These are phyloP conservation scores for Dreissena rostriformis DNA, from an alignment of 1,140 invertebrate species.

Conservation along the genomic window DNA sequence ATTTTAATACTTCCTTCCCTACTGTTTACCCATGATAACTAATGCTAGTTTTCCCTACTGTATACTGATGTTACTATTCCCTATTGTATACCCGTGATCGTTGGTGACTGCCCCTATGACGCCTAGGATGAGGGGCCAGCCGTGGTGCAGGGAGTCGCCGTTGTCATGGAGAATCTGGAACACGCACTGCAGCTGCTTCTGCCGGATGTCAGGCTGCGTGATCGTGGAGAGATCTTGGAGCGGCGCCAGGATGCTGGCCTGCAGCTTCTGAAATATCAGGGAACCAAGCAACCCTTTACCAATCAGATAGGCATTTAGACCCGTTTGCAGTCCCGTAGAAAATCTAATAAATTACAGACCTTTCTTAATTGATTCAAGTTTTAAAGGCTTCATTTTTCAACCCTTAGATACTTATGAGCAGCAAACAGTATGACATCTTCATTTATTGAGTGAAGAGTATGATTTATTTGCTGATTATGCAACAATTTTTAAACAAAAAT, in stretches of 20 bases:
- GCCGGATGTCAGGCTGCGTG: conserved; percentile 94
- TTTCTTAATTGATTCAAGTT: not conserved
- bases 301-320: not conserved
- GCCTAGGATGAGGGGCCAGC: conserved; percentile 96
- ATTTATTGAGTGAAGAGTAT: too few species aligned
- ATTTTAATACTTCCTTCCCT: too few species aligned
- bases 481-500: too few species aligned
- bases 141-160: conserved; percentile 94
- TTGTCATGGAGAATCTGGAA: conserved; percentile 95
- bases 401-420: too few species aligned
- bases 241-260: conserved; percentile 92
- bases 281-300: not conserved
- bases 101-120: conserved; percentile 97
- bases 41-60: not conserved
- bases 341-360: not conserved
- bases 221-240: conserved; percentile 94
- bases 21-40: too few species aligned
- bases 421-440: too few species aligned
- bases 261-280: conserved; percentile 86
- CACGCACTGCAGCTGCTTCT: conserved; percentile 97
- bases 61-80: conserved; percentile 83
- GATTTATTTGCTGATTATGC: too few species aligned
- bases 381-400: too few species aligned
- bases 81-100: conserved; percentile 89
- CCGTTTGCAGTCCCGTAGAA: not conserved